phyloP scores from a whole-genome alignment of 1,140 invertebrate species.

The Vanessa tameamea region DNA sequence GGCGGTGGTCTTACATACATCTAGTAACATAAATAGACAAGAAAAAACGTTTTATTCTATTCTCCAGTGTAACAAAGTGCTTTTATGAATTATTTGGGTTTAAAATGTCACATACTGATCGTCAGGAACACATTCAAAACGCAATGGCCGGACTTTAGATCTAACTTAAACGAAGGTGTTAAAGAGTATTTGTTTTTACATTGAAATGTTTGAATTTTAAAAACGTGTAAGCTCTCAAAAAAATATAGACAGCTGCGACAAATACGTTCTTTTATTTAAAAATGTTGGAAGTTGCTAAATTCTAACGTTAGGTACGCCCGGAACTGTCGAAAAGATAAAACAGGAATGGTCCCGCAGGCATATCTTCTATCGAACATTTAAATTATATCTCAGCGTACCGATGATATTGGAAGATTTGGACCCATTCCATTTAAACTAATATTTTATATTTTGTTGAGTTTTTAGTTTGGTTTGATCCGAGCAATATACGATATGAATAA shows the following conservation, averaged over 20 bases:
- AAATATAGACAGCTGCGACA: not conserved
- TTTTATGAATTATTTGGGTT: too few relatives aligned
- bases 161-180: too few relatives aligned
- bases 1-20: too few relatives aligned
- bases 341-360: conserved; percentile 20
- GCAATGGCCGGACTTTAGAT: too few relatives aligned
- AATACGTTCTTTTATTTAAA: not conserved
- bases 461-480: too few relatives aligned
- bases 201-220: too few relatives aligned
- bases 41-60: too few relatives aligned
- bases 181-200: not conserved
- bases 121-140: too few relatives aligned
- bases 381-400: conserved; percentile 14
- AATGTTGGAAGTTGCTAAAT: conserved; percentile 1
- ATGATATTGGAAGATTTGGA: conserved; percentile 25
- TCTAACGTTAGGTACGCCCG: not conserved
- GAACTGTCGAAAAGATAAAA: conserved; percentile 18
- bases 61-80: too few relatives aligned
- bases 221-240: not conserved
- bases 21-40: too few relatives aligned
- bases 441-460: not conserved
- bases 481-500: too few relatives aligned
- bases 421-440: not conserved
- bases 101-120: too few relatives aligned
- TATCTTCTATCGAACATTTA: conserved; percentile 17